phyloP scores from a whole-genome alignment of 2,888 invertebrate species.

The Lissonota sp. region DNA sequence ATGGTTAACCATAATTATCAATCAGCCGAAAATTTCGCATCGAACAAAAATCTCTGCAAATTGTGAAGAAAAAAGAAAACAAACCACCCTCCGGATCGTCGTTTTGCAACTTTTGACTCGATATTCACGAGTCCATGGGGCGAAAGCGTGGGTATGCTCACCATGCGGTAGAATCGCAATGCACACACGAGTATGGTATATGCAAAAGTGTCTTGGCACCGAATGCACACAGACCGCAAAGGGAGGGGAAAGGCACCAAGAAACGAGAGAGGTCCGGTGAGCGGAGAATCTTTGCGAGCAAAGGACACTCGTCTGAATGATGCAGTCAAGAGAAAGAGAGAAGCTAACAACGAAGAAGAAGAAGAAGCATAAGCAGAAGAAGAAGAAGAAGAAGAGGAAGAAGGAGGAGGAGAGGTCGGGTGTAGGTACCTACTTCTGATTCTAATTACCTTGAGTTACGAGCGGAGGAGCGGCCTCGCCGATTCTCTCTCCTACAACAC shows the following conservation, averaged over 20 bases:
- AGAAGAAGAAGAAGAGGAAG: conserved; percentile 33
- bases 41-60: no score
- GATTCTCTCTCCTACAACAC: conserved; percentile 55
- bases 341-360: neutral
- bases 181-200: neutral
- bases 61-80: no score
- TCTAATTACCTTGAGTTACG: conserved; percentile 70
- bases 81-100: no score
- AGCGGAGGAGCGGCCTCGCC: conserved; percentile 66
- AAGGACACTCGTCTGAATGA: neutral
- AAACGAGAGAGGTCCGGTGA: no score
- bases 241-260: neutral
- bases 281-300: conserved; percentile 16
- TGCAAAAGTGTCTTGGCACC: conserved; percentile 34
- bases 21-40: no score
- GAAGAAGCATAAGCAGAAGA: conserved; percentile 4
- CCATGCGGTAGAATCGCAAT: conserved; percentile 30
- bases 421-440: conserved; percentile 67
- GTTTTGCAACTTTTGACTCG: no score
- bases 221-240: conserved; percentile 37
- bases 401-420: conserved; percentile 65
- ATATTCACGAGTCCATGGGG: conserved; percentile 24
- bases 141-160: conserved; percentile 53
- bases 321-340: conserved; percentile 1
- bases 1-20: no score